Base-by-base conservation (phyloP, 2,797 vertebrate genomes). In the Phoeniculus purpureus region DNA sequence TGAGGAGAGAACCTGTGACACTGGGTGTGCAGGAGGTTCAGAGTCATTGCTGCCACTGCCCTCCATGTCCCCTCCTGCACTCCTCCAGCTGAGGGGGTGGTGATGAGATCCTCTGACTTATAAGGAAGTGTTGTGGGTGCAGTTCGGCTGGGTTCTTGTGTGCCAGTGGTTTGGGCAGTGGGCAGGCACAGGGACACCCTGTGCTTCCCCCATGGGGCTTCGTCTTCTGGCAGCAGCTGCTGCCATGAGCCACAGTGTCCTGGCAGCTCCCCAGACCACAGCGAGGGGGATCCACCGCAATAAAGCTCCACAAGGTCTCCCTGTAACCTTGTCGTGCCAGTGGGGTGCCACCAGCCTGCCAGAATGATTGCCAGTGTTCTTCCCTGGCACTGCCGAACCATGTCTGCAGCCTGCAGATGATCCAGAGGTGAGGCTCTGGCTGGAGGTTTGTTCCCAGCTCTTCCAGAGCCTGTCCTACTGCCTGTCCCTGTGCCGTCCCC, bases 401-500 rank as follows among this genome's bases (percentile, higher is more conserved):
- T 40, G 79, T 10, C 48, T 74, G 43, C 47, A 61, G 45, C 29
- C 2, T 4, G 25, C 8, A 40, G 12, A 10, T 23, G 71, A 2
- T 29, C 27, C 29, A 10, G 67, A 21, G 66, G 31, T 2, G 4
- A 20, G 17, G n/a, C 17, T 71, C 15, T 1, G 2, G 2, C 31
- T 40, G 47, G 8, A 37, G 27, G 8, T 37, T 81, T 71, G 40
- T 54, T 74, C 26, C 12, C 32, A 62, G 79, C 43, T 55, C 45
- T 15, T 9, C 13, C 18, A 15, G 50, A 52, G 25, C 56, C 66
- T 66, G 40, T 76, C 2, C 0, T 7, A 60, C 78, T 4, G 48
- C 16, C 22, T 71, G 32, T 1, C 0, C 0, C 37, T 66, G 29
- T 1, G 0, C 26, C n/a, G 12, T 52, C 22, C 47, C 12, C 5